Conservation (phyloP, 2,888 invertebrate genomes). For the Melitaea athalia region DNA sequence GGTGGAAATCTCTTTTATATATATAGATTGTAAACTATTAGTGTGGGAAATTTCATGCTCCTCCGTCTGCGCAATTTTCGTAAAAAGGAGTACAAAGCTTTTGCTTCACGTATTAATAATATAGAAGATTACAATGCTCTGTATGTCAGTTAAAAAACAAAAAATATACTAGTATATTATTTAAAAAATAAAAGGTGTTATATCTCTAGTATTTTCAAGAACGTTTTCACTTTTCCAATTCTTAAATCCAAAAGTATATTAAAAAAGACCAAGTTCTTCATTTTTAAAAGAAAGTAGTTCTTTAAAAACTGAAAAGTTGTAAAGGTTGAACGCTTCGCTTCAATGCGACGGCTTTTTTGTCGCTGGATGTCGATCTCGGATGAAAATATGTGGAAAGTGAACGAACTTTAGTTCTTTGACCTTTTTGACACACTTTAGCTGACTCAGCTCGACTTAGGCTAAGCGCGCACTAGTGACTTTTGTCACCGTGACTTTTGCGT, state of each 20-base stretch:
- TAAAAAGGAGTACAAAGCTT: too few relatives aligned
- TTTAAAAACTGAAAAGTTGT: slow-evolving; percentile 8
- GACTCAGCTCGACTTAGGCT: slow-evolving; percentile 2
- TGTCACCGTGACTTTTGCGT: too few relatives aligned
- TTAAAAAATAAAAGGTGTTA: too few relatives aligned
- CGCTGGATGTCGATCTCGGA: slow-evolving; percentile 21
- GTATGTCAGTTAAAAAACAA: too few relatives aligned
- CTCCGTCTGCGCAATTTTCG: too few relatives aligned
- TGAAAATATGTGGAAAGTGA: slow-evolving; percentile 27
- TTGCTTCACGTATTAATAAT: too few relatives aligned
- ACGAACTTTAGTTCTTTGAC: slow-evolving; percentile 28
- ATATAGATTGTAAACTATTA: too few relatives aligned
- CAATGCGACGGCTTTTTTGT: slow-evolving; percentile 18
- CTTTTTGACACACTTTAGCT: slow-evolving; percentile 30
- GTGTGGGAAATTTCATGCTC: too few relatives aligned
- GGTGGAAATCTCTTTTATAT: too few relatives aligned
- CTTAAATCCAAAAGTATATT: neutral
- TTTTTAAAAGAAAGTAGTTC: neutral
- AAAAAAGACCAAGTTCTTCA: neutral
- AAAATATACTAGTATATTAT: too few relatives aligned
- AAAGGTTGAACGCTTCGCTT: slow-evolving; percentile 20
- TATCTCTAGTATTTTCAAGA: neutral
- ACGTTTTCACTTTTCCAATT: neutral
- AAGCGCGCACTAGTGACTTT: too few relatives aligned
- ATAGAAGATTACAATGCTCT: too few relatives aligned